These are phyloP conservation scores for Cheilosia soror DNA, from an alignment of 2,888 invertebrate genomes.

Conservation along the genomic window DNA sequence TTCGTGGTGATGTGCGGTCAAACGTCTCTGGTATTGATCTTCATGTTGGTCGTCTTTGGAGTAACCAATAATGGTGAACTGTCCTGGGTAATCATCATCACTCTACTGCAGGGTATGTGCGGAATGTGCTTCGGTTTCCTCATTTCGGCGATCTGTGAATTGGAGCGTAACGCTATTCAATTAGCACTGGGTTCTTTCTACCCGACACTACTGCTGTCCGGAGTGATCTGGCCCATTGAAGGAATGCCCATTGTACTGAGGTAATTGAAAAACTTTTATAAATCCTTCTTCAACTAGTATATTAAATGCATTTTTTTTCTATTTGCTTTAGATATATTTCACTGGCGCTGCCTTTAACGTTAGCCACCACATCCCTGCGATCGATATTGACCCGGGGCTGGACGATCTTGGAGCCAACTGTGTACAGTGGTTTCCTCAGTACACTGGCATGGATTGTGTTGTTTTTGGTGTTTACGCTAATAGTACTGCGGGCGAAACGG, in stretches of 20 bases:
- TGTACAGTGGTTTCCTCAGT: constrained; percentile 94
- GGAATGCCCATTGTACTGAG: constrained; percentile 95
- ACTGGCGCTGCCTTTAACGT: constrained; percentile 92
- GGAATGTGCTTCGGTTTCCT: constrained; percentile 99
- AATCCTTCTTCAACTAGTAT: neutral
- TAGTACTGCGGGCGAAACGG: constrained; percentile 92
- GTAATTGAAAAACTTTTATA: constrained; percentile 73
- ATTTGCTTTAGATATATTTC: constrained; percentile 87
- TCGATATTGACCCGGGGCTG: constrained; percentile 95
- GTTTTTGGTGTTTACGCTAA: constrained; percentile 91
- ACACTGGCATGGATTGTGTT: constrained; percentile 93
- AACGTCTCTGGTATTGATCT: constrained; percentile 94
- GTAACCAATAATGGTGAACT: constrained; percentile 96
- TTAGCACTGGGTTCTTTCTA: constrained; percentile 97
- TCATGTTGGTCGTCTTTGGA: constrained; percentile 95
- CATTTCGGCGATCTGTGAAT: constrained; percentile 95
- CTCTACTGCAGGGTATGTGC: constrained; percentile 95
- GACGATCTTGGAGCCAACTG: constrained; percentile 91
- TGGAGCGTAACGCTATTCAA: constrained; percentile 97
- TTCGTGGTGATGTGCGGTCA: constrained; percentile 98
- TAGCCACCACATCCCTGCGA: constrained; percentile 95
- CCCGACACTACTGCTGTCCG: constrained; percentile 95
- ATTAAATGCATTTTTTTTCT: constrained; percentile 15
- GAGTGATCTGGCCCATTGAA: constrained; percentile 98
- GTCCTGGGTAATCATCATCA: constrained; percentile 92